phyloP scores from a whole-genome alignment of 2,888 invertebrate genomes.

The Drosophila histrio region DNA sequence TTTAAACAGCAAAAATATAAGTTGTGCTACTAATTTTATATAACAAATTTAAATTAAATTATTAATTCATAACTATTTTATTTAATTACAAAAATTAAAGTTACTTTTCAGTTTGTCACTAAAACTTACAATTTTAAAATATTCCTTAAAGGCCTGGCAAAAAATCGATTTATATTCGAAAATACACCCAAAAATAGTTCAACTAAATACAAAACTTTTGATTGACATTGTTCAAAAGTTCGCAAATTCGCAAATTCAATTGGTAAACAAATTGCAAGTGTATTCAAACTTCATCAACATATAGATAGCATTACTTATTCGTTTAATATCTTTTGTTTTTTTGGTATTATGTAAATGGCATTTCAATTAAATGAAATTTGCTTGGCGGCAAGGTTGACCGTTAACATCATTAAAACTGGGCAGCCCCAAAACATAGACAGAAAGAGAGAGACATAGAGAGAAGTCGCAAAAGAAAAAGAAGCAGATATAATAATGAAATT shows the following conservation, averaged over 20 bases:
- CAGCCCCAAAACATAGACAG: constrained; percentile 20
- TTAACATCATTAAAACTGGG: constrained; percentile 62
- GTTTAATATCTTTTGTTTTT: constrained; percentile 5
- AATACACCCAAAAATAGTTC: too few species aligned
- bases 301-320: neutral
- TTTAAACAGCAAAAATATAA: too few species aligned
- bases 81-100: too few species aligned
- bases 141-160: too few species aligned
- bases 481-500: constrained; percentile 36
- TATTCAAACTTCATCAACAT: neutral
- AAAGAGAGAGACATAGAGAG: constrained; percentile 4
- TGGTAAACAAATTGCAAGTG: neutral
- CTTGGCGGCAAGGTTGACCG: constrained; percentile 66
- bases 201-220: too few species aligned
- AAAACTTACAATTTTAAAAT: too few species aligned
- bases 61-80: too few species aligned
- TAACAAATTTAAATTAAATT: too few species aligned
- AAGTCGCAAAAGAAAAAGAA: constrained; percentile 3
- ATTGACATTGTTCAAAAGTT: neutral
- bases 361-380: constrained; percentile 72
- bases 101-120: too few species aligned
- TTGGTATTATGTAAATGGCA: constrained; percentile 70
- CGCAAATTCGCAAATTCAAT: too few species aligned
- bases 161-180: too few species aligned
- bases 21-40: too few species aligned